These are phyloP conservation scores for Drosophila mulleri DNA, from an alignment of 2,888 invertebrate genomes.

Conservation along the genomic window DNA sequence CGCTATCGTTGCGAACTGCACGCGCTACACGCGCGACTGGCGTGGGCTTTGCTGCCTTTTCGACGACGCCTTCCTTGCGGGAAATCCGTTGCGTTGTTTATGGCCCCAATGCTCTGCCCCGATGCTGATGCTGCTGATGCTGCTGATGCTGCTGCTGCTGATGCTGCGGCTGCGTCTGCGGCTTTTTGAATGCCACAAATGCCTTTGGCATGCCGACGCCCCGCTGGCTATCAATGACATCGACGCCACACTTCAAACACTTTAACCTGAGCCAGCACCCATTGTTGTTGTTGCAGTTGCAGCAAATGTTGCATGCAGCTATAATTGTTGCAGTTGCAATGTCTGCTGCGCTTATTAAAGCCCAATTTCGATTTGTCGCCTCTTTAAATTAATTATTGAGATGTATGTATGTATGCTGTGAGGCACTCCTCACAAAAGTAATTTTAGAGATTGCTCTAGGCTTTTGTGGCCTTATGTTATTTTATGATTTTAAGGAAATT, in stretches of 20 bases:
- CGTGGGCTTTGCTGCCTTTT: constrained; percentile 38
- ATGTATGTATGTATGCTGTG: not conserved
- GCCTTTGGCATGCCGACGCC: constrained; percentile 44
- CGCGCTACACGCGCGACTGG: constrained; percentile 35
- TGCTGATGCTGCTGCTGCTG: constrained; percentile 28
- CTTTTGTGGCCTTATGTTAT: not conserved
- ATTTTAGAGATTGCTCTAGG: not conserved
- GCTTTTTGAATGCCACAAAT: constrained; percentile 55
- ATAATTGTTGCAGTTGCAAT: constrained; percentile 16
- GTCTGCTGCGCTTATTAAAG: constrained; percentile 40
- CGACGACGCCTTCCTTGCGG: constrained; percentile 46
- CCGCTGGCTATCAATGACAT: constrained; percentile 40
- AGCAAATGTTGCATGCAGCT: constrained; percentile 8
- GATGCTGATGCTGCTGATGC: constrained; percentile 26
- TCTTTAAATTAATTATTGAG: not conserved
- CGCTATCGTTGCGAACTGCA: constrained; percentile 58
- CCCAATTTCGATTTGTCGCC: constrained; percentile 40
- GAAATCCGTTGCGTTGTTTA: constrained; percentile 61
- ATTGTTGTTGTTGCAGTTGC: constrained; percentile 14
- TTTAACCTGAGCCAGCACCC: constrained; percentile 25
- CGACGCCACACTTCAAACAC: constrained; percentile 27
- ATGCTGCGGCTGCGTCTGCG: constrained; percentile 38
- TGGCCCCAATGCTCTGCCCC: constrained; percentile 27
- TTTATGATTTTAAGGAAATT: not conserved
- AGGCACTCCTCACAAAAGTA: not conserved